Evolutionary conservation across 2,888 invertebrate species (phyloP).

Genomic region (Strigamia crassipes): DNA sequence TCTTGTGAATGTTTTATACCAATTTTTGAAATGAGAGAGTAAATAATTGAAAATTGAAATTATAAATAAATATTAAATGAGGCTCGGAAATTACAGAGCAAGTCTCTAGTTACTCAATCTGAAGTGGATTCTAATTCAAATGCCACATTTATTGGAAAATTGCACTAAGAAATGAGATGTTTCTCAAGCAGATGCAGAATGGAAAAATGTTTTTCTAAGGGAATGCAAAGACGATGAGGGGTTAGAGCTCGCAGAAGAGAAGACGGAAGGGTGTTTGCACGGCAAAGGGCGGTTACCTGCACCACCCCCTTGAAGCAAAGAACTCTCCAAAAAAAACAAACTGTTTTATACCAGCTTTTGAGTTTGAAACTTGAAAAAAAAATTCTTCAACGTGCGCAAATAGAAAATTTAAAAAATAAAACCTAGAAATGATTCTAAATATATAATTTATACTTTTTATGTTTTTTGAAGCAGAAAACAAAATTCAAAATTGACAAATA

Average conservation of each 20-base stretch:
- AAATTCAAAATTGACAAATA: neutral
- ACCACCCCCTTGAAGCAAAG: neutral
- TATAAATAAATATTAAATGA: slow-evolving; percentile 36
- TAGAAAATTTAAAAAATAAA: neutral
- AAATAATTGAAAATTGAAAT: slow-evolving; percentile 36
- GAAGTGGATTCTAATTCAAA: slow-evolving; percentile 35
- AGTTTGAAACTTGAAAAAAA: neutral
- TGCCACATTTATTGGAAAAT: slow-evolving; percentile 32
- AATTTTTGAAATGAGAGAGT: slow-evolving; percentile 7
- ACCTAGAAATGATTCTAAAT: too few species aligned
- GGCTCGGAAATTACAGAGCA: slow-evolving; percentile 27
- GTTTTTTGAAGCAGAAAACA: neutral
- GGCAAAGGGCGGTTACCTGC: neutral
- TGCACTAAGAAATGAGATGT: slow-evolving; percentile 25
- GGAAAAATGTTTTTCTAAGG: slow-evolving; percentile 14
- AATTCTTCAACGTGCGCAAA: neutral
- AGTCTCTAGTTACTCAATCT: slow-evolving; percentile 28
- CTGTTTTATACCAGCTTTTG: neutral
- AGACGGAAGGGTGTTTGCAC: slow-evolving; percentile 12
- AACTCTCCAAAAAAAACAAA: neutral
- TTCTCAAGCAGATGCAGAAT: slow-evolving; percentile 27
- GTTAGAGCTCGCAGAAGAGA: neutral
- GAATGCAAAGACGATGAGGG: neutral
- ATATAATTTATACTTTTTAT: too few species aligned
- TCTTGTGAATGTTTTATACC: neutral